Conservation (phyloP, 2,797 vertebrate genomes). For the Babyrousa celebensis region DNA sequence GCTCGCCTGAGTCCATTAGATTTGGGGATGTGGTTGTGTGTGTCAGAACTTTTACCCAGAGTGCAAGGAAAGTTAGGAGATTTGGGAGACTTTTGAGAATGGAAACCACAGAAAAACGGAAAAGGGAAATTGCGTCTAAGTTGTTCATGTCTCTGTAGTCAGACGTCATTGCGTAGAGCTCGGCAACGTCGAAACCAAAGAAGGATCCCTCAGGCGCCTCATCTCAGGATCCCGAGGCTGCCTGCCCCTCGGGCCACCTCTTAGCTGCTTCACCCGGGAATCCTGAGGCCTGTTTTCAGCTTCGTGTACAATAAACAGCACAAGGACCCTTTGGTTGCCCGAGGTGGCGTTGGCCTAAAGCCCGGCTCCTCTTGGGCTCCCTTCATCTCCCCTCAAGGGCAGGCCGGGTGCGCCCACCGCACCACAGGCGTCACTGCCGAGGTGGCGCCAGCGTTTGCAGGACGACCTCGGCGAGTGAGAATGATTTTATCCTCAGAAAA, state of each 20-base stretch:
- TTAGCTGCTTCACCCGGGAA: neutral
- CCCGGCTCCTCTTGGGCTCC: too few relatives aligned
- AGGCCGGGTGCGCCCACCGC: neutral
- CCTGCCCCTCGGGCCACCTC: neutral
- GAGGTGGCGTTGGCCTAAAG: neutral
- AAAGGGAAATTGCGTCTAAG: neutral
- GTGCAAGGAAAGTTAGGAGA: constrained; percentile 46
- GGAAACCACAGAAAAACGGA: neutral
- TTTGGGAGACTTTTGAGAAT: neutral
- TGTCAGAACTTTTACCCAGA: constrained; percentile 37
- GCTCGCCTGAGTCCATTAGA: neutral
- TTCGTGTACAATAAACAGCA: neutral
- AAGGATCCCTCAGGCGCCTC: neutral
- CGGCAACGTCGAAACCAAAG: neutral
- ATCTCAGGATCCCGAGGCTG: neutral
- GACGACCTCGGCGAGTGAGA: neutral
- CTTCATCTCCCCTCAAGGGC: too few relatives aligned
- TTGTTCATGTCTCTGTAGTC: constrained; percentile 14
- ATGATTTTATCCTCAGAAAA: constrained; percentile 53
- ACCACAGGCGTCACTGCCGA: neutral
- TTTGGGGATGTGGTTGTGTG: neutral
- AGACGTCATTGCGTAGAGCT: neutral
- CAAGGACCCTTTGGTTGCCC: neutral
- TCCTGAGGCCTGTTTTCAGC: neutral
- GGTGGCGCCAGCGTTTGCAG: neutral